These are phyloP conservation scores for Lasioglossum vierecki DNA, from an alignment of 2,888 invertebrate genomes.

Conservation along the genomic window DNA sequence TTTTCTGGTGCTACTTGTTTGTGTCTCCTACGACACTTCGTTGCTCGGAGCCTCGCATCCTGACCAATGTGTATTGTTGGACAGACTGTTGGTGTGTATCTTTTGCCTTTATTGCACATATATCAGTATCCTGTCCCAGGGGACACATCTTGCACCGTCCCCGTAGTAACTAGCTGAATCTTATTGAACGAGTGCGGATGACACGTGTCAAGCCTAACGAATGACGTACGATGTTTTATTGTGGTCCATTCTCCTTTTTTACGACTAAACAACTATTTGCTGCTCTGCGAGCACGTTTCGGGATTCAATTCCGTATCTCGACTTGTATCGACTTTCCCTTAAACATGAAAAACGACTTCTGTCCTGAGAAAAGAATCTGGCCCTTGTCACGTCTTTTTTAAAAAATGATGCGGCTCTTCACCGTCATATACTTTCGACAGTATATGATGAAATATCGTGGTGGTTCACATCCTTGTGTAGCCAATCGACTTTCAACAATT, in stretches of 20 bases:
- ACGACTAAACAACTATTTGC: not conserved
- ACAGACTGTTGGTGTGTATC: not conserved
- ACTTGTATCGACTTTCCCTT: not conserved
- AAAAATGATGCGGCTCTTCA: not conserved
- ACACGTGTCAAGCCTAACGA: not conserved
- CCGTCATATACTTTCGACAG: not conserved
- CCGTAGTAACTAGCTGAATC: not conserved
- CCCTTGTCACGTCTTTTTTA: not conserved
- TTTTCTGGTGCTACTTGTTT: not conserved
- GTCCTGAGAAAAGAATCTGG: not conserved
- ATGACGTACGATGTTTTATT: not conserved
- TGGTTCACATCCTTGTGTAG: not conserved
- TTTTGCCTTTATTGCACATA: slow-evolving; percentile 3
- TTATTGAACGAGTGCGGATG: not conserved
- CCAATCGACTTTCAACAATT: no score
- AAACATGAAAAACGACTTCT: not conserved
- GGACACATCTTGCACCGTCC: not conserved
- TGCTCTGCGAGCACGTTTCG: not conserved
- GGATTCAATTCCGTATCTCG: not conserved
- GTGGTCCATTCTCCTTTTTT: not conserved
- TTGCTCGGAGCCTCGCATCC: not conserved
- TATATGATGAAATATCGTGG: not conserved
- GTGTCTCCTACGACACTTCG: not conserved
- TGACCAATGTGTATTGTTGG: not conserved
- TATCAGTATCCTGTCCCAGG: not conserved